Percentiles rank a stretch among this genome's conserved stretches.
phyloP scores from a whole-genome alignment of 2,113 vertebrate species.

The Anolis carolinensis region DNA sequence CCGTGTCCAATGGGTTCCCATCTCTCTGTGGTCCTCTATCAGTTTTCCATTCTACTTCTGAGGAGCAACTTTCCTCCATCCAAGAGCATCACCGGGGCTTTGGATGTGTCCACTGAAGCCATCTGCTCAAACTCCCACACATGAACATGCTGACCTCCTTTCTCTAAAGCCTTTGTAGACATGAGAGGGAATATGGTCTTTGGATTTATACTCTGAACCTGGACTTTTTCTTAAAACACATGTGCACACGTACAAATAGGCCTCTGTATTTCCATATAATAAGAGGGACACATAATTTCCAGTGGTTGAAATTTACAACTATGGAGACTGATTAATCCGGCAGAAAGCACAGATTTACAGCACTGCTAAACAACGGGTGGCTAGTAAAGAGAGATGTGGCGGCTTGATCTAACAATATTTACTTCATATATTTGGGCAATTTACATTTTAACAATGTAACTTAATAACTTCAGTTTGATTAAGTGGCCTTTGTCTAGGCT shows the following conservation, averaged over 20 bases:
- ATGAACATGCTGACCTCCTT: background rate
- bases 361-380: constrained; percentile 13
- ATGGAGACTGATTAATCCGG: constrained; percentile 23
- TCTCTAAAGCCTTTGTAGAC: background rate
- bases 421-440: constrained; percentile 31
- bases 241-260: background rate
- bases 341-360: constrained; percentile 21
- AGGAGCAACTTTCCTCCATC: background rate
- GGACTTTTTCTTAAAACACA: background rate
- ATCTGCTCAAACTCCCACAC: background rate
- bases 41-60: background rate
- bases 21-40: background rate
- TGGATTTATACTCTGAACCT: background rate
- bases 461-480: constrained; percentile 36
- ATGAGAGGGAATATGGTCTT: background rate
- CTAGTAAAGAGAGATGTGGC: constrained; percentile 31
- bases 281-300: constrained; percentile 31
- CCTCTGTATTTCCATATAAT: background rate
- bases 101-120: background rate
- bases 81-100: background rate
- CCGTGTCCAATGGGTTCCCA: background rate
- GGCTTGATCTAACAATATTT: constrained; percentile 27
- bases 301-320: constrained; percentile 31
- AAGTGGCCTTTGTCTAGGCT: constrained; percentile 23
- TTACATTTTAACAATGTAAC: constrained; percentile 34